A percentile compares a stretch with the other conserved stretches of the same genome.
Conservation (phyloP, 2,888 invertebrate species). For the Oxyteleia sp. region DNA sequence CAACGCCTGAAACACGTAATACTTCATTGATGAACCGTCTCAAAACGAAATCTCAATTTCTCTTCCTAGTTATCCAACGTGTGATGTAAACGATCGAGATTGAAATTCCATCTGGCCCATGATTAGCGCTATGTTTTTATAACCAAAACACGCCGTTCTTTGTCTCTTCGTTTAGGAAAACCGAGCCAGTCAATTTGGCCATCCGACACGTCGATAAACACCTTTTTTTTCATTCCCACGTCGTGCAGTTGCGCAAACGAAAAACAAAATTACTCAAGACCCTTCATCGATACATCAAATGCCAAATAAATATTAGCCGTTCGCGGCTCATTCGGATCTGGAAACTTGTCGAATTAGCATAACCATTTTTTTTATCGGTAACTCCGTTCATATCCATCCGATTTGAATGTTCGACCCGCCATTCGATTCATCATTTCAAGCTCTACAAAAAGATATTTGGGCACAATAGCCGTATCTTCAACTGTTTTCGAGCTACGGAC, state of each 20-base stretch:
- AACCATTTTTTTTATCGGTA: conserved; percentile 54
- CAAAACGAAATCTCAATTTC: not conserved
- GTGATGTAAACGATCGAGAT: conserved; percentile 22
- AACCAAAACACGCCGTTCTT: not conserved
- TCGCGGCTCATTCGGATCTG: conserved; percentile 43
- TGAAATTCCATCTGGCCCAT: not conserved
- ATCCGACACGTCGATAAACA: no score
- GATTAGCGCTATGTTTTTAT: conserved; percentile 28
- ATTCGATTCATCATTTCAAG: no score
- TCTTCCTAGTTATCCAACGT: conserved; percentile 16
- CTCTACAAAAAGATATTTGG: no score
- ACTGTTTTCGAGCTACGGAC: no score
- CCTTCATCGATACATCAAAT: conserved; percentile 57
- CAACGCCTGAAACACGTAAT: no score
- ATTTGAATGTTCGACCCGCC: no score
- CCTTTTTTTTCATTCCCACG: no score
- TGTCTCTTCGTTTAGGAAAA: conserved; percentile 8
- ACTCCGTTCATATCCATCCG: no score
- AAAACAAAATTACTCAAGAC: conserved; percentile 29
- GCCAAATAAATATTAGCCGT: conserved; percentile 35
- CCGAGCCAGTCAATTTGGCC: conserved; percentile 10
- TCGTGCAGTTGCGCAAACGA: conserved; percentile 9
- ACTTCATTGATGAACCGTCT: no score
- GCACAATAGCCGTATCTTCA: no score
- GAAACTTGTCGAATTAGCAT: conserved; percentile 68